Base-by-base conservation (phyloP, 2,797 vertebrate species). In the Falco concolor region DNA sequence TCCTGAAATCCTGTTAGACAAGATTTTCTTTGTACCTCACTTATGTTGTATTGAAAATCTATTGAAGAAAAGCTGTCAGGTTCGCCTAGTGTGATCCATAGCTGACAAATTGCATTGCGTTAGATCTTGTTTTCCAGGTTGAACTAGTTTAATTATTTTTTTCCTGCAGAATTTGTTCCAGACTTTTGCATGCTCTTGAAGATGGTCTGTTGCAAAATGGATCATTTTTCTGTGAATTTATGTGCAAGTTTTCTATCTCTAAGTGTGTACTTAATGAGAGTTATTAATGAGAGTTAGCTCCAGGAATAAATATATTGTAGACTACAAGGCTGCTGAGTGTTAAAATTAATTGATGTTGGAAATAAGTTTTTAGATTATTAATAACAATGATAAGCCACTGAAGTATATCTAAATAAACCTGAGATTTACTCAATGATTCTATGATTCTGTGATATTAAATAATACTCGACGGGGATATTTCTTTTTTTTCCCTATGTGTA, bases 41-140 rank as follows among this genome's bases (percentile, higher is more conserved):
- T 91, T 81, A 52, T 5, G 36, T 73, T 65, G 21, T 89, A 93
- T 94, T 92, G 90, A 89, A 92, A 88, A 95, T 90, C 95, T 86
- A 40, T 79, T 61, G 77, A 81, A 73, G 54, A 73, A 81, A 76
- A 89, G 54, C 54, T 87, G 67, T 76, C 50, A 54, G 47, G 67
- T 76, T 82, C 76, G 34, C 13, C 65, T 34, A 15, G 14, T 12
- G 19, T 78, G 65, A 76, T 87, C 70, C 45, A 27, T 42, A 82
- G 54, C 52, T 72, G 42, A 38, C 6, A 75, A 87, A 93, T 28
- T 6, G 0, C 50, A 14, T 12, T 38, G 32, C 61, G 17, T 57
- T 87, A 30, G 60, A 47, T 60, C 45, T n/a, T 57, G 18, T 64
- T 85, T 86, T 88, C 49, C 32, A 56, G 25, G 30, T 78, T 93